Percentiles rank a stretch among this genome's conserved stretches.
Evolutionary conservation across 2,797 vertebrate genomes (phyloP).

Genomic region (Gambusia yucatana): DNA sequence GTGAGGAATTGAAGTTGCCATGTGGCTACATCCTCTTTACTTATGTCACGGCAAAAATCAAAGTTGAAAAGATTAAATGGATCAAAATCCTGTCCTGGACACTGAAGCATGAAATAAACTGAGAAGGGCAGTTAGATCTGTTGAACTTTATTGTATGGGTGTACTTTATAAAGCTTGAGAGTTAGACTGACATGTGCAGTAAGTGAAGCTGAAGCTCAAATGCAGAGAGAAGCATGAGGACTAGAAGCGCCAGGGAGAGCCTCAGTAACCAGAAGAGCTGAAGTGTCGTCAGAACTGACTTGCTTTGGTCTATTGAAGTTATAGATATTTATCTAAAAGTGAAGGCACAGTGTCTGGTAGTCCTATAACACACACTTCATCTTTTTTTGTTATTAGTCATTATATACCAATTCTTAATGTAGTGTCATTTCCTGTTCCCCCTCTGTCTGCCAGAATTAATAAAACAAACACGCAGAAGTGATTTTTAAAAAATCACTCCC

Average conservation of each 20-base stretch:
- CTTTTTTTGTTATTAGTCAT: constrained; percentile 6
- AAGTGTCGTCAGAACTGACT: background rate
- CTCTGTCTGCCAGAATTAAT: background rate
- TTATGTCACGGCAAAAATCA: background rate
- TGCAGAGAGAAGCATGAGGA: background rate
- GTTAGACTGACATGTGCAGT: background rate
- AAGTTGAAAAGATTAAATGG: background rate
- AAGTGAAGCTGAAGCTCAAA: constrained; percentile 1
- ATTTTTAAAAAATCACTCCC: constrained; percentile 29
- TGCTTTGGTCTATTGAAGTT: background rate
- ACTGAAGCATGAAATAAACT: background rate
- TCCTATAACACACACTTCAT: background rate
- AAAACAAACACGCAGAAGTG: constrained; percentile 25
- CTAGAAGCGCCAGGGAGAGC: background rate
- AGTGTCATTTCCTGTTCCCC: constrained; percentile 11
- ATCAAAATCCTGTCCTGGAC: background rate
- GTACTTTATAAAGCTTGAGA: background rate
- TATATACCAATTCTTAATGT: constrained; percentile 5
- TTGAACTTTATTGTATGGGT: background rate
- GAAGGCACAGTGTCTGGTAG: background rate
- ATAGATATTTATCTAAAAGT: background rate
- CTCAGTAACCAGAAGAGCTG: background rate
- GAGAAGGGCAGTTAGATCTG: background rate
- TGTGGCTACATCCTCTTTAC: background rate
- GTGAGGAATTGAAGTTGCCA: background rate